phyloP scores from a whole-genome alignment of 1,140 invertebrate species.

The Anagrus nilaparvatae region DNA sequence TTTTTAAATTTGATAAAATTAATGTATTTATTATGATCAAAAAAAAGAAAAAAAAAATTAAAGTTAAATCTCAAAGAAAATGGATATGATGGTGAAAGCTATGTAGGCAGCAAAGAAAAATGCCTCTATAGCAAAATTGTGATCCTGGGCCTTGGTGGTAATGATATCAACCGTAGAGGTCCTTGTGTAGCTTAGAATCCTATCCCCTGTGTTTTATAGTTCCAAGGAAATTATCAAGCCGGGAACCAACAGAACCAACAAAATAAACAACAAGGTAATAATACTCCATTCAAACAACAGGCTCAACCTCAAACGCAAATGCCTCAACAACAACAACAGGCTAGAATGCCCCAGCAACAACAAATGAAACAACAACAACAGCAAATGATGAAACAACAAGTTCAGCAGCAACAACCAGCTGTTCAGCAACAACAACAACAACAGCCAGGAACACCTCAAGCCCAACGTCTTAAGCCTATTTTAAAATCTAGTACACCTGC shows the following conservation, averaged over 20 bases:
- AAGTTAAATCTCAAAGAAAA: too few species aligned
- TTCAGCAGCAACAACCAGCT: constrained; percentile 11
- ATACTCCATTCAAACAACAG: constrained; percentile 16
- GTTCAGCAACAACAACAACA: constrained; percentile 12
- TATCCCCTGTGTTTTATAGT: constrained; percentile 42
- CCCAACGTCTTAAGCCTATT: constrained; percentile 33
- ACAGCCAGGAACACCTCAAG: constrained; percentile 14
- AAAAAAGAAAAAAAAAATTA: too few species aligned
- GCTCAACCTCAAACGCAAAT: constrained; percentile 11
- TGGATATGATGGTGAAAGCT: too few species aligned
- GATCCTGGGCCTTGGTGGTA: constrained; percentile 41
- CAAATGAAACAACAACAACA: constrained; percentile 9
- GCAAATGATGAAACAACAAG: constrained; percentile 12
- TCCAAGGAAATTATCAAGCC: constrained; percentile 33
- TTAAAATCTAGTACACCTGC: constrained; percentile 26
- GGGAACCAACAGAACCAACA: constrained; percentile 22
- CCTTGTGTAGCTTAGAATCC: constrained; percentile 43
- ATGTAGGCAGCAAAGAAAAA: constrained; percentile 35
- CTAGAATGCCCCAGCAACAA: constrained; percentile 1
- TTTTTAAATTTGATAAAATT: too few species aligned
- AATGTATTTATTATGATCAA: too few species aligned
- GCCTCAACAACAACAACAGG: constrained; percentile 17
- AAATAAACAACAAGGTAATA: constrained; percentile 26
- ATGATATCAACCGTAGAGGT: constrained; percentile 43
- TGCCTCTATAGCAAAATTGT: constrained; percentile 30